A percentile compares a stretch with the other conserved stretches of the same genome.
Evolutionary conservation across 2,797 vertebrate species (phyloP).

Genomic region (Gila robusta): DNA sequence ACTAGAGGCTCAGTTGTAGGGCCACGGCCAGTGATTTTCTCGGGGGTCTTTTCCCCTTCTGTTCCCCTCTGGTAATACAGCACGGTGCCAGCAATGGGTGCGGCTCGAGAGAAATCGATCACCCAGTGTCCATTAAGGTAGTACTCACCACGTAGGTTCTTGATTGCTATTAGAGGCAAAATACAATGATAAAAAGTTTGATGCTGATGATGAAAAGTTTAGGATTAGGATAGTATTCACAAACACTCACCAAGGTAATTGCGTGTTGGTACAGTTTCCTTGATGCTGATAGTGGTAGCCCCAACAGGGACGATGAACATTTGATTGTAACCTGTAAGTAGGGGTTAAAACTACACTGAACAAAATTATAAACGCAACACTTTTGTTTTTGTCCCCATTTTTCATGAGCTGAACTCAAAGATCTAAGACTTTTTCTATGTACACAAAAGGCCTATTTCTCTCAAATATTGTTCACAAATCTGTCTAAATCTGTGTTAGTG

Average conservation of each 20-base stretch:
- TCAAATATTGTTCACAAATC: no score
- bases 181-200: neutral
- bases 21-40: conserved; percentile 87
- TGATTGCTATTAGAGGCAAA: conserved; percentile 82
- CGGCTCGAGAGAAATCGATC: conserved; percentile 83
- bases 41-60: conserved; percentile 86
- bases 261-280: conserved; percentile 86
- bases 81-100: conserved; percentile 85
- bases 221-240: neutral
- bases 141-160: conserved; percentile 89
- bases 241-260: conserved; percentile 91
- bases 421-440: no score
- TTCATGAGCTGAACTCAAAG: no score
- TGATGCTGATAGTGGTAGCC: conserved; percentile 90
- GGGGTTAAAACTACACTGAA: neutral
- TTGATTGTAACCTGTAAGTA: conserved; percentile 91
- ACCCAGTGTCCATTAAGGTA: conserved; percentile 98
- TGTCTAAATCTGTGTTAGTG: no score
- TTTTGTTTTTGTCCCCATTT: no score
- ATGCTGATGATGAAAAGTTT: neutral
- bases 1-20: conserved; percentile 93
- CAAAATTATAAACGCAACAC: no score
- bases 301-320: conserved; percentile 91
- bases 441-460: no score
- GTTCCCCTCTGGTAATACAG: conserved; percentile 90